These are phyloP conservation scores for Trachemys scripta DNA, from an alignment of 2,113 vertebrate genomes.

Conservation along the genomic window DNA sequence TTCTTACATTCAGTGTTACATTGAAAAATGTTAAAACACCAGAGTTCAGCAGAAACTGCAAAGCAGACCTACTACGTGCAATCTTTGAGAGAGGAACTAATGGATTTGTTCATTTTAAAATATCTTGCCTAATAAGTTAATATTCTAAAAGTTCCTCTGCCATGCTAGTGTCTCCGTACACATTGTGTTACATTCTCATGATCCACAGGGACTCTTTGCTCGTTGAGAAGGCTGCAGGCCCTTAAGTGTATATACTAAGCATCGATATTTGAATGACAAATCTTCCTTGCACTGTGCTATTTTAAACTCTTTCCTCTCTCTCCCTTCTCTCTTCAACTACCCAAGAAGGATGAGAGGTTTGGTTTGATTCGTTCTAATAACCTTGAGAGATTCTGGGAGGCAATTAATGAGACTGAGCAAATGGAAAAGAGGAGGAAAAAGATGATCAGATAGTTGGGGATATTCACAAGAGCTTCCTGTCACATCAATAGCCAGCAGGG, in stretches of 20 bases:
- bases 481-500: neutral
- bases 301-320: neutral
- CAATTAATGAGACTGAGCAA: neutral
- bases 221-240: neutral
- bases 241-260: neutral
- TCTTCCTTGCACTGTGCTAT: neutral
- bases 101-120: neutral
- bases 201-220: neutral
- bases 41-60: no score
- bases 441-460: neutral
- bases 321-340: neutral
- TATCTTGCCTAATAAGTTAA: neutral
- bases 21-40: no score
- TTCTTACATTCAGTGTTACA: no score
- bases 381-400: constrained; percentile 14
- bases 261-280: neutral
- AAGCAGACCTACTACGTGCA: neutral
- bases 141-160: neutral
- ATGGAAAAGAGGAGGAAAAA: neutral
- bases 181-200: neutral
- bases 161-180: neutral
- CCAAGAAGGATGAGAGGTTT: neutral
- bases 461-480: neutral
- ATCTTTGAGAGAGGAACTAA: neutral
- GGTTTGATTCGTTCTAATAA: neutral